These are phyloP conservation scores for Rousettus leschenaultii DNA, from an alignment of 2,113 vertebrate species.

Conservation along the genomic window DNA sequence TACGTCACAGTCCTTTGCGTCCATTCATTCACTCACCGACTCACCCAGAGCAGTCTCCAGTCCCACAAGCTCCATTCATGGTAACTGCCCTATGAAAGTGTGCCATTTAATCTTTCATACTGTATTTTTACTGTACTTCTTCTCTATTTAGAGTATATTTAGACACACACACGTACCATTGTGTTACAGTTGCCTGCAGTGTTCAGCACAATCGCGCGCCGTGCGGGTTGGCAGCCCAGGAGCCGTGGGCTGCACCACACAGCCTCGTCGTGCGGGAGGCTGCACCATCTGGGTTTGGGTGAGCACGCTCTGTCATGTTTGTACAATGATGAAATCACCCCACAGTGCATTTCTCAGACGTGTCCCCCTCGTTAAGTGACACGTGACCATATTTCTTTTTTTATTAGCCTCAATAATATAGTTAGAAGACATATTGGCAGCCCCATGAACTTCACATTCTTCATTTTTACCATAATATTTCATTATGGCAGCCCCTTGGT, in stretches of 20 bases:
- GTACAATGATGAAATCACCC: background rate
- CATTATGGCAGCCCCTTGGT: background rate
- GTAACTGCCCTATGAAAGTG: background rate
- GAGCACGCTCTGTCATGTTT: background rate
- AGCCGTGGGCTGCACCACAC: background rate
- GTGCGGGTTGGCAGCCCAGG: background rate
- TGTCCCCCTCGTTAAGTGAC: background rate
- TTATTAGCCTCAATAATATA: background rate
- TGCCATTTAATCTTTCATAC: background rate
- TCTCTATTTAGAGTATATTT: background rate
- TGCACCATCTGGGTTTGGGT: rapidly evolving
- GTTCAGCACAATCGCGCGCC: background rate
- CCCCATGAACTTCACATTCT: background rate
- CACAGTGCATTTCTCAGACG: background rate
- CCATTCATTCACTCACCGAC: background rate
- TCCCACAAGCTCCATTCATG: background rate
- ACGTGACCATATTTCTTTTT: background rate
- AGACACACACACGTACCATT: background rate
- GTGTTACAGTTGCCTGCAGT: background rate
- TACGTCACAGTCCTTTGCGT: background rate
- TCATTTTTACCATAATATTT: background rate
- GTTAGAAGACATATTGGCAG: background rate
- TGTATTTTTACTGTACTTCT: background rate
- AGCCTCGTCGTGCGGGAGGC: background rate
- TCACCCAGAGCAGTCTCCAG: background rate